Percentiles rank a stretch among this genome's conserved stretches.
phyloP scores from a whole-genome alignment of 2,113 vertebrate species.

The Isichthys henryi region DNA sequence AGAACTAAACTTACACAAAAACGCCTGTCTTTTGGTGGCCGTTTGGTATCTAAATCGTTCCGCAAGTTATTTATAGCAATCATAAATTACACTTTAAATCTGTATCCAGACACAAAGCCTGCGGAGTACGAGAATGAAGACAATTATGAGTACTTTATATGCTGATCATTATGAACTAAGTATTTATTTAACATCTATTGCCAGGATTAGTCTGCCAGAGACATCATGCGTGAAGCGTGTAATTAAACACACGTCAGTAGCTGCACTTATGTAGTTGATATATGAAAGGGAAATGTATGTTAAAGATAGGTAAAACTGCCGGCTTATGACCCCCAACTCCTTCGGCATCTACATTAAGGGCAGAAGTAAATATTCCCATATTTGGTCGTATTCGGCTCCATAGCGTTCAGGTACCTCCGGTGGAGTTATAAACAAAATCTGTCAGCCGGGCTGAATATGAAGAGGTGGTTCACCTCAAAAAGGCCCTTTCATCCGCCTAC shows the following conservation, averaged over 20 bases:
- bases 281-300: not conserved
- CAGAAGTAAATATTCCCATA: not conserved
- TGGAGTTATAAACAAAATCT: not conserved
- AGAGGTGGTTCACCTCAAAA: not conserved
- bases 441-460: not conserved
- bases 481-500: not conserved
- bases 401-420: not conserved
- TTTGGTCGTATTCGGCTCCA: conserved; percentile 11
- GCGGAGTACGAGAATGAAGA: not conserved
- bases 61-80: not conserved
- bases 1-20: not conserved
- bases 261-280: not conserved
- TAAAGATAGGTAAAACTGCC: not conserved
- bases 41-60: not conserved
- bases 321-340: not conserved
- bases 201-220: not conserved
- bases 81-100: not conserved
- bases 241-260: not conserved
- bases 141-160: not conserved
- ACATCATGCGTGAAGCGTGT: not conserved
- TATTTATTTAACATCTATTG: not conserved
- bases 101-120: not conserved
- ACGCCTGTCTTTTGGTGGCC: not conserved
- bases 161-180: not conserved
- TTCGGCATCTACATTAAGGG: not conserved